phyloP scores from a whole-genome alignment of 2,888 invertebrate genomes.

The Lottia gigantea region DNA sequence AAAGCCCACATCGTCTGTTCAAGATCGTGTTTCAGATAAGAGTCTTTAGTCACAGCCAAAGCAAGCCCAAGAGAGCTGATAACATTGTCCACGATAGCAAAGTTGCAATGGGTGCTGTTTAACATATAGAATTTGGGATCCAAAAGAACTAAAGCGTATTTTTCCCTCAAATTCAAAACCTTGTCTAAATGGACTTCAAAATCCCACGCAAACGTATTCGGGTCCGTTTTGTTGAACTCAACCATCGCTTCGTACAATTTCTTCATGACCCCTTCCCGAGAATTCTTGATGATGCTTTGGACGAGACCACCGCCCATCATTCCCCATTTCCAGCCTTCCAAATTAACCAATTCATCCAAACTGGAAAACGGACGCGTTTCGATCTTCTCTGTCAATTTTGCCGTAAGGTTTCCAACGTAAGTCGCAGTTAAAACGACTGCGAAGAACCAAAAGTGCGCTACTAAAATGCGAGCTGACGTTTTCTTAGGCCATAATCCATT shows the following conservation, averaged over 20 bases:
- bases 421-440: not conserved
- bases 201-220: not conserved
- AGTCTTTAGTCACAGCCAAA: not conserved
- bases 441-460: not conserved
- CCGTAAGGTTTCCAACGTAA: not conserved
- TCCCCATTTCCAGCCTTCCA: constrained; percentile 1
- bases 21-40: not conserved
- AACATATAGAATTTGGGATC: not conserved
- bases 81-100: not conserved
- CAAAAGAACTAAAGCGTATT: not conserved
- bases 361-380: not conserved
- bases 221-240: not conserved
- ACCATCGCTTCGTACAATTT: not conserved
- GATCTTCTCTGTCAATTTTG: not conserved
- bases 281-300: not conserved
- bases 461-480: not conserved
- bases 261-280: not conserved
- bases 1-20: not conserved
- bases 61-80: not conserved
- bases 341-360: not conserved
- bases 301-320: not conserved
- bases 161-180: not conserved
- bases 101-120: not conserved
- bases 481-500: not conserved
- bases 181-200: not conserved